Evolutionary conservation across 2,888 invertebrate species (phyloP), one percentile per base, ranked within the genome.

Genomic region (Mechanitis messenoides): DNA sequence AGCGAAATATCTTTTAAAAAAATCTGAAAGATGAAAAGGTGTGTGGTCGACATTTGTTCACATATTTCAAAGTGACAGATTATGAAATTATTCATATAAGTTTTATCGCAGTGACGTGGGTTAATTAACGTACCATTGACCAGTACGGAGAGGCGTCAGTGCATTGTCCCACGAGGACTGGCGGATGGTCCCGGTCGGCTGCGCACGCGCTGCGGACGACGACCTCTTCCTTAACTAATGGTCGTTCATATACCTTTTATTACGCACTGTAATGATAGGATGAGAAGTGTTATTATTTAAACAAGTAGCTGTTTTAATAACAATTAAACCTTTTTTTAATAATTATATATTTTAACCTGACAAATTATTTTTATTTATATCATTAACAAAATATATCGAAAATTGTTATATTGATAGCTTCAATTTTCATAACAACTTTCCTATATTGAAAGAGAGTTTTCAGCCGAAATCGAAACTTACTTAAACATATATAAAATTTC

Each of bases 101-200:
- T 47, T 28, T 12, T 35, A 1, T 47, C 20, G 47, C 20, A 20
- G 28, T n/a, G 20, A 20, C 20, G 20, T 20, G 20, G 20, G 5
- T 45, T 59, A 59, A 62, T 62, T 59, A 54, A 42, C 38, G 45
- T 53, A 38, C 38, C 38, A 46, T 54, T 63, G 59, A 54, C 56
- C 59, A 33, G 59, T 56, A 59, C 53, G 54, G 53, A 63, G 56
- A 46, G 59, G 54, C 42, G 61, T 31, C 72, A 73, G 83, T 76
- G 79, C 84, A 83, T 80, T 85, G 83, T 83, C 79, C 83, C 68
- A 74, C 35, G 3, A 83, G 86, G 84, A 84, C 75, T 75, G 74
- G 73, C 75, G 72, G 74, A 80, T 74, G 74, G 78, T 81, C 81
- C 80, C 76, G 78, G 78, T 65, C 79, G 80, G 82, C 73, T 78